These are phyloP conservation scores for Pollenia labialis DNA, from an alignment of 2,888 invertebrate species.

Conservation along the genomic window DNA sequence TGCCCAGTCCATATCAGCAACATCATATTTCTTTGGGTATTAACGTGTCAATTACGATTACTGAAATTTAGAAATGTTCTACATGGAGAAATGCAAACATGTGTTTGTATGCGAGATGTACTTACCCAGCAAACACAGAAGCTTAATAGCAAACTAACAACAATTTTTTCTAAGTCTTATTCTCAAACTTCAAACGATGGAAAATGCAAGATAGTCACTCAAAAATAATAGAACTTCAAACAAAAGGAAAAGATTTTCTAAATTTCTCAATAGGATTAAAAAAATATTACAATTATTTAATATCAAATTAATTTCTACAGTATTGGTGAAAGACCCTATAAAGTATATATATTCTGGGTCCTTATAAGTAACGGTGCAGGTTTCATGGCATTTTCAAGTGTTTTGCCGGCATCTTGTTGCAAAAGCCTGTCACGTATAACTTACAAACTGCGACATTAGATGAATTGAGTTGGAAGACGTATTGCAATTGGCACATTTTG, in stretches of 20 bases:
- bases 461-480: conserved; percentile 8
- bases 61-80: conserved; percentile 33
- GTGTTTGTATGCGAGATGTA: neutral
- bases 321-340: no score
- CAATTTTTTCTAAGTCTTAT: no score
- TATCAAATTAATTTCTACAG: no score
- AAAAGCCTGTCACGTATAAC: neutral
- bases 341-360: no score
- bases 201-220: no score
- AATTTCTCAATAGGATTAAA: no score
- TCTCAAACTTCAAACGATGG: no score
- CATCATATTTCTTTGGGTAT: conserved; percentile 68
- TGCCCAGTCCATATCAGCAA: conserved; percentile 52
- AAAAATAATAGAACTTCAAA: no score
- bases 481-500: conserved; percentile 1
- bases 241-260: no score
- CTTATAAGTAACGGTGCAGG: neutral
- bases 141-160: neutral
- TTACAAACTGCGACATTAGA: neutral
- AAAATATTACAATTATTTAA: no score
- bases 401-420: conserved; percentile 6
- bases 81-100: neutral
- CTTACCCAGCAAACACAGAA: neutral
- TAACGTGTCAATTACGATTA: conserved; percentile 71
- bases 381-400: neutral